A percentile compares a stretch with the other conserved stretches of the same genome.
Conservation (phyloP, 2,113 vertebrate species). For the Nannospalax galili region DNA sequence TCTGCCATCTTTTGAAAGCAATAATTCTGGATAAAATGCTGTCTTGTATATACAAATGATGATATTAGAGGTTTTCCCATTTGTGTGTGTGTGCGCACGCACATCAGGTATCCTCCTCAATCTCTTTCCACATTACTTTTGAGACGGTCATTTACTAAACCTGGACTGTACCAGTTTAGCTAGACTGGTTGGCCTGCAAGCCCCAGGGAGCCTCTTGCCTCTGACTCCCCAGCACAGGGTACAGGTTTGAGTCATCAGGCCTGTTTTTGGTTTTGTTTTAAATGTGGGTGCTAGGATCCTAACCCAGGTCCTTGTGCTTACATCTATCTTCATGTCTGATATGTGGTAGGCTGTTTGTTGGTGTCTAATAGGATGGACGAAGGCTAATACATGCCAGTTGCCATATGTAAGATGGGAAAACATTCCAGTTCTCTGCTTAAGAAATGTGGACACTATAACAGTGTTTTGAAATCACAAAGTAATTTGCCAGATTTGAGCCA, state of each 20-base stretch:
- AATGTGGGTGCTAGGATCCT: background rate
- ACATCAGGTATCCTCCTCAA: background rate
- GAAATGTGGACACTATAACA: background rate
- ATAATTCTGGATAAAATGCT: background rate
- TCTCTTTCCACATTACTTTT: background rate
- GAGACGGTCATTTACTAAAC: background rate
- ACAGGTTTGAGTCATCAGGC: background rate
- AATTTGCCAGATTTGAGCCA: conserved; percentile 22
- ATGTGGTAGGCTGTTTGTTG: background rate
- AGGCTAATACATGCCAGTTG: background rate
- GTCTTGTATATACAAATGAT: background rate
- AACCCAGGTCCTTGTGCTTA: background rate
- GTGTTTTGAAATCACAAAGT: conserved; percentile 23
- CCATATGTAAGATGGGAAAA: background rate
- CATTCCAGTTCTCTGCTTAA: background rate
- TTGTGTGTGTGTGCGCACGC: background rate
- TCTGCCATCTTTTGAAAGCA: background rate
- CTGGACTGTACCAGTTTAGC: background rate
- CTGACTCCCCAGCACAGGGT: background rate
- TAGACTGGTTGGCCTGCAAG: background rate
- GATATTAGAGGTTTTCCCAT: background rate
- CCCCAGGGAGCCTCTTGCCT: no score
- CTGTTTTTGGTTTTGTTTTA: no score
- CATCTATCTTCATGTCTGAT: background rate
- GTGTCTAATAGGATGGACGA: background rate